Percentiles rank a stretch among this genome's conserved stretches.
Conservation (phyloP, 2,888 invertebrate species). For the Cataglyphis livida region DNA sequence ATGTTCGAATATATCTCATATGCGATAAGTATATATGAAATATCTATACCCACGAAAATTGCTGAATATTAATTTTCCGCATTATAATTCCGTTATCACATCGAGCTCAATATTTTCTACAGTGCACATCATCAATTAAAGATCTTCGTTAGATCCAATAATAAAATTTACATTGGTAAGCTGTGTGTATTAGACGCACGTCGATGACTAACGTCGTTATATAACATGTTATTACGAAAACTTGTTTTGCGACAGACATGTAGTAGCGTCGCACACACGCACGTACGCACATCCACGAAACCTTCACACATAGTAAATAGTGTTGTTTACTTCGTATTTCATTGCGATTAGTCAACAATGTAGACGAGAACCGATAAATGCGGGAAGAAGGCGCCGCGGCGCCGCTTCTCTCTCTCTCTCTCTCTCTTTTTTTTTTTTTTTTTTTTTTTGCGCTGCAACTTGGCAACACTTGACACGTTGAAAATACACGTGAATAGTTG, state of each 20-base stretch:
- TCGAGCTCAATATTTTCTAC: background rate
- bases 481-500: conserved; percentile 41
- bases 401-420: conserved; percentile 6
- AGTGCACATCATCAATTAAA: background rate
- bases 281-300: conserved; percentile 10
- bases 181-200: background rate
- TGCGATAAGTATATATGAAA: background rate
- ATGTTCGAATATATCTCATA: conserved; percentile 13
- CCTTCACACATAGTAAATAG: conserved; percentile 51
- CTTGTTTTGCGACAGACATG: conserved; percentile 29
- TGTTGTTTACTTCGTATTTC: conserved; percentile 44
- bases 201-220: conserved; percentile 66
- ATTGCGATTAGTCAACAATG: conserved; percentile 47
- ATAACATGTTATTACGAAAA: conserved; percentile 57
- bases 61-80: background rate
- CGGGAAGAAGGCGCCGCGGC: conserved; percentile 22
- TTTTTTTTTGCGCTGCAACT: conserved; percentile 26
- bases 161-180: conserved; percentile 11
- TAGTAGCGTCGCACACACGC: conserved; percentile 8
- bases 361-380: conserved; percentile 39
- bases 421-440: background rate
- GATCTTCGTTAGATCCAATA: conserved; percentile 14
- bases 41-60: background rate
- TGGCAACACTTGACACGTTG: conserved; percentile 30
- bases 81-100: background rate